Conservation (phyloP, 1,140 invertebrate species). For the Pseudomyrmex sp. region DNA sequence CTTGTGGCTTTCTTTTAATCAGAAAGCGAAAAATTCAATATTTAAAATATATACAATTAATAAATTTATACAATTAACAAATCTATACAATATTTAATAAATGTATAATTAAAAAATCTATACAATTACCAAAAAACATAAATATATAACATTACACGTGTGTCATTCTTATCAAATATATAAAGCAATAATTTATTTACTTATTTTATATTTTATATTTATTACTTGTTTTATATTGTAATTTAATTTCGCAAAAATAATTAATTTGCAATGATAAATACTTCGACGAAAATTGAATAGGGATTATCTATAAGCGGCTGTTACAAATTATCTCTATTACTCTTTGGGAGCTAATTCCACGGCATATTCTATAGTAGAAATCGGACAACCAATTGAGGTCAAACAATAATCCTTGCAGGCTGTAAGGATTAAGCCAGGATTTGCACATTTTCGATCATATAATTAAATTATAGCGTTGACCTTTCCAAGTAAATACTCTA, state of each 20-base stretch:
- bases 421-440: neutral
- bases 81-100: neutral
- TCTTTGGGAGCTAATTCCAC: neutral
- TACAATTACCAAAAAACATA: neutral
- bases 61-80: too few species aligned
- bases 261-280: neutral
- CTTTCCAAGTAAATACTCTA: slow-evolving; percentile 14
- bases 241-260: neutral
- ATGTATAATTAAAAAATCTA: neutral
- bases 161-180: too few species aligned
- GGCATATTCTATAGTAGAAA: neutral
- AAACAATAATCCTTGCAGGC: slow-evolving; percentile 8
- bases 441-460: neutral
- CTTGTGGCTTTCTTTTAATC: too few species aligned
- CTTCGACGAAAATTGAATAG: neutral
- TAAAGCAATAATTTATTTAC: neutral
- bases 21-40: too few species aligned
- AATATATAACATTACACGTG: too few species aligned
- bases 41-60: too few species aligned
- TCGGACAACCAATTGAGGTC: neutral
- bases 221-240: neutral
- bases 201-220: neutral
- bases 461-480: neutral
- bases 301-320: neutral
- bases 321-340: neutral